These are phyloP conservation scores for Leucophenga montana DNA, from an alignment of 2,888 invertebrate species.

Conservation along the genomic window DNA sequence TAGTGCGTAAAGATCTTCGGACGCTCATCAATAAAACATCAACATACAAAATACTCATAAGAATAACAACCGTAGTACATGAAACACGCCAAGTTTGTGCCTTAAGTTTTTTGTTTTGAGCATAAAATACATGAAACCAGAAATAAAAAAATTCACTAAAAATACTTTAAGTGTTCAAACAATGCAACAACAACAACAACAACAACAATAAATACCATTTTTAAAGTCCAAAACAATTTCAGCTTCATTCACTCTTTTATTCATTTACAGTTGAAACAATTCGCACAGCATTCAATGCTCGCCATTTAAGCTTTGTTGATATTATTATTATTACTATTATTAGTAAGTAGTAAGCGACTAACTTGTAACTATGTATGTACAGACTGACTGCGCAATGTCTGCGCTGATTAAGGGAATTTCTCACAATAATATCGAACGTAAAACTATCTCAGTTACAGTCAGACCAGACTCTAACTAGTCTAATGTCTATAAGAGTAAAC, in stretches of 20 bases:
- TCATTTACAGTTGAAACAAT: too few relatives aligned
- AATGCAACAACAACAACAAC: background rate
- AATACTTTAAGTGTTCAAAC: background rate
- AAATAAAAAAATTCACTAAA: background rate
- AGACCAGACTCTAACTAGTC: conserved; percentile 44
- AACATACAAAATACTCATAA: background rate
- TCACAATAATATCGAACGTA: conserved; percentile 50
- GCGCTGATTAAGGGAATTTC: conserved; percentile 66
- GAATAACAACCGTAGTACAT: background rate
- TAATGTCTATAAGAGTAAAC: conserved; percentile 42
- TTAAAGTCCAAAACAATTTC: background rate
- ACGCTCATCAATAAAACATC: conserved; percentile 2
- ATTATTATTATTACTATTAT: conserved; percentile 22
- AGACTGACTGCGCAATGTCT: conserved; percentile 30
- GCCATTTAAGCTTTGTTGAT: conserved; percentile 11
- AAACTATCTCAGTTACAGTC: conserved; percentile 6
- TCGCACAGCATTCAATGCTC: background rate
- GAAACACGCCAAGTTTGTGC: background rate
- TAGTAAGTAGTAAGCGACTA: conserved; percentile 1
- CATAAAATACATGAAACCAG: background rate
- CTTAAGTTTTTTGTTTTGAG: conserved; percentile 16
- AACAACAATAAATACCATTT: conserved; percentile 3
- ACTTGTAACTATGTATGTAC: too few relatives aligned
- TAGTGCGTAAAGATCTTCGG: background rate
- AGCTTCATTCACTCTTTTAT: background rate